A percentile compares a stretch with the other conserved stretches of the same genome.
phyloP scores from a whole-genome alignment of 2,113 vertebrate genomes.

The Myiagra hebetior region DNA sequence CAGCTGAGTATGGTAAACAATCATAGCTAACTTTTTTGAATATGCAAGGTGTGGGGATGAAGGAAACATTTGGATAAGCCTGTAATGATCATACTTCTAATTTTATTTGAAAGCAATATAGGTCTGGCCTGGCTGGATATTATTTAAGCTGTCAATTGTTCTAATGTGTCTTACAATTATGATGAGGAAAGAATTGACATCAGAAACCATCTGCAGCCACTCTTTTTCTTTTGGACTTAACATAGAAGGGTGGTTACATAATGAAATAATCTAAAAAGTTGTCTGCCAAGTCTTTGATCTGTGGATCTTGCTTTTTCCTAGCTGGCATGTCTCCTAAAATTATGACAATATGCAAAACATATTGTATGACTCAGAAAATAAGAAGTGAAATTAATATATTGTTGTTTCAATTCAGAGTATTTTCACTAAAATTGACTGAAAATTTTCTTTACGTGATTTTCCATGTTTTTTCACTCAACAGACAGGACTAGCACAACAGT shows the following conservation, averaged over 20 bases:
- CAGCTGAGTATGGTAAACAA: background rate
- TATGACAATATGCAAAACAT: background rate
- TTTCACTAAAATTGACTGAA: background rate
- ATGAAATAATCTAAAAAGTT: background rate
- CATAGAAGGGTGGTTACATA: background rate
- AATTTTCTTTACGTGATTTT: background rate
- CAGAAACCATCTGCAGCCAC: background rate
- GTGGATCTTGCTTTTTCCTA: background rate
- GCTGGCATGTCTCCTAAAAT: background rate
- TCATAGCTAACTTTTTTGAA: background rate
- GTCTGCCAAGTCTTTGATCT: conserved; percentile 19
- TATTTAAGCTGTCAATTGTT: background rate
- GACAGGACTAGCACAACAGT: background rate
- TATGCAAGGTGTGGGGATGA: background rate
- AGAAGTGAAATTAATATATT: background rate
- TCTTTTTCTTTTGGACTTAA: background rate
- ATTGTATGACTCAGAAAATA: background rate
- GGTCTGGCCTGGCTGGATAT: background rate
- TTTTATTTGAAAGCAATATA: background rate
- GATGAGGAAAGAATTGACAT: background rate
- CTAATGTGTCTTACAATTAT: background rate
- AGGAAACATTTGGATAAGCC: background rate
- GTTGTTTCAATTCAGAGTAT: background rate
- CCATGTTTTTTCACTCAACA: background rate
- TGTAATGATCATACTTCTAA: background rate